Evolutionary conservation across 1,140 invertebrate species (phyloP).

Genomic region (Rhyzopertha dominica): DNA sequence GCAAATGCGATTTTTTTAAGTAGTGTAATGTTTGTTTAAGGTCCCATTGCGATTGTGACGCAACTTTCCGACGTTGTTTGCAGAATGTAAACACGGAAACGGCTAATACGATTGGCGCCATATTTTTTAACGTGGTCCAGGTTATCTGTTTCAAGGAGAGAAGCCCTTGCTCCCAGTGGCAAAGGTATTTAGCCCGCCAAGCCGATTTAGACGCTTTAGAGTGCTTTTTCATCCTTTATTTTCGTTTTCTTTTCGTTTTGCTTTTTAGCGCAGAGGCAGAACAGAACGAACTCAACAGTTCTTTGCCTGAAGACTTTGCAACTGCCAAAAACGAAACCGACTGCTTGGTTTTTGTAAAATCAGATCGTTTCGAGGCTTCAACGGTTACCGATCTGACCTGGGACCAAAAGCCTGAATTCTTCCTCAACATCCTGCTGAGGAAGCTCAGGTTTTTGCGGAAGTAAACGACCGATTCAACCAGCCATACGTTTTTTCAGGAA

Average conservation of each 20-base stretch:
- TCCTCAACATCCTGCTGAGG: constrained; percentile 22
- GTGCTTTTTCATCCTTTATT: constrained; percentile 4
- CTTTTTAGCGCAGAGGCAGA: too few species aligned
- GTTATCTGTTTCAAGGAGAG: constrained; percentile 63
- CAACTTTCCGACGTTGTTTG: constrained; percentile 60
- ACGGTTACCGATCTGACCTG: neutral
- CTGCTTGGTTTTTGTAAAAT: too few species aligned
- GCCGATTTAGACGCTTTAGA: constrained; percentile 5
- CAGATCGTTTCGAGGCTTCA: constrained; percentile 18
- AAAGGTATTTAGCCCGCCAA: constrained; percentile 50
- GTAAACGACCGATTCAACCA: too few species aligned
- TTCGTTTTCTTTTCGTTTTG: constrained; percentile 10
- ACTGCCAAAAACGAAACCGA: too few species aligned
- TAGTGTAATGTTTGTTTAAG: constrained; percentile 28
- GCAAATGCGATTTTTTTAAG: neutral
- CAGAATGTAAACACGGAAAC: constrained; percentile 62
- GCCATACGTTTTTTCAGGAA: constrained; percentile 46
- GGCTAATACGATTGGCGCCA: constrained; percentile 61
- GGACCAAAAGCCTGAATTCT: constrained; percentile 13
- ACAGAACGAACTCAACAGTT: too few species aligned
- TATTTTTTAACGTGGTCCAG: constrained; percentile 66
- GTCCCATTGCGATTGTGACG: constrained; percentile 69
- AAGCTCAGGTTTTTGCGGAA: constrained; percentile 17
- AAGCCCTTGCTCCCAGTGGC: constrained; percentile 58
- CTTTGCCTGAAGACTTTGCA: too few species aligned